These are phyloP conservation scores for Perca schrenkii DNA, from an alignment of 2,113 vertebrate genomes.

Conservation along the genomic window DNA sequence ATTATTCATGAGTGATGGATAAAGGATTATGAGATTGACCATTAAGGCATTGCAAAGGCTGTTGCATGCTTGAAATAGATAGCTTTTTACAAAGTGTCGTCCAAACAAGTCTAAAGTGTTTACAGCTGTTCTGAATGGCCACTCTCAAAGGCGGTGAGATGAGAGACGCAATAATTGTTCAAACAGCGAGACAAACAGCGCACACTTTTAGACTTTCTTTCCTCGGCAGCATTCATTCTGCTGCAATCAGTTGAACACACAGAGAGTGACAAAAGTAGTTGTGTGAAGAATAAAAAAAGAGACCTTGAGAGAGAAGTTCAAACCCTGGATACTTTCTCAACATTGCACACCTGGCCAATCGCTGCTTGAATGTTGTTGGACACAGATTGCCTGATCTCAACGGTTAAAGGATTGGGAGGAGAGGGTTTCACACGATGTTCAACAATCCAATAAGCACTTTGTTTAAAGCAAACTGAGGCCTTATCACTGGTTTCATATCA, in stretches of 20 bases:
- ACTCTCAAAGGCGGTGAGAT: too few relatives aligned
- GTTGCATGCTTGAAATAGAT: not conserved
- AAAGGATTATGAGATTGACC: not conserved
- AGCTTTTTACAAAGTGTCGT: not conserved
- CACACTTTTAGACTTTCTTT: not conserved
- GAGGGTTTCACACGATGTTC: not conserved
- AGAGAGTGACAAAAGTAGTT: not conserved
- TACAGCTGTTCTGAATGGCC: too few relatives aligned
- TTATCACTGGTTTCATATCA: not conserved
- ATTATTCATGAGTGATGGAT: not conserved
- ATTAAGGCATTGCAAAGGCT: not conserved
- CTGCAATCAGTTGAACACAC: conserved; percentile 8
- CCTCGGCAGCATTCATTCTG: conserved; percentile 1
- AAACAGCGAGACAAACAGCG: not conserved
- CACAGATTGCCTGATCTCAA: not conserved
- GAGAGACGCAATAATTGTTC: not conserved
- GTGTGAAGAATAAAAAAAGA: not conserved
- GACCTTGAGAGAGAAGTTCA: not conserved
- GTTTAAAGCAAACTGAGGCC: conserved; percentile 12
- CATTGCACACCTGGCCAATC: not conserved
- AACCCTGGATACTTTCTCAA: not conserved
- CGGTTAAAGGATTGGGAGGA: not conserved
- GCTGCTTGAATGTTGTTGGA: not conserved
- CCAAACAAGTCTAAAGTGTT: too few relatives aligned
- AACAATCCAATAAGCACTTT: not conserved